These are phyloP conservation scores for Chydorus sphaericus DNA, from an alignment of 2,888 invertebrate genomes.

Conservation along the genomic window DNA sequence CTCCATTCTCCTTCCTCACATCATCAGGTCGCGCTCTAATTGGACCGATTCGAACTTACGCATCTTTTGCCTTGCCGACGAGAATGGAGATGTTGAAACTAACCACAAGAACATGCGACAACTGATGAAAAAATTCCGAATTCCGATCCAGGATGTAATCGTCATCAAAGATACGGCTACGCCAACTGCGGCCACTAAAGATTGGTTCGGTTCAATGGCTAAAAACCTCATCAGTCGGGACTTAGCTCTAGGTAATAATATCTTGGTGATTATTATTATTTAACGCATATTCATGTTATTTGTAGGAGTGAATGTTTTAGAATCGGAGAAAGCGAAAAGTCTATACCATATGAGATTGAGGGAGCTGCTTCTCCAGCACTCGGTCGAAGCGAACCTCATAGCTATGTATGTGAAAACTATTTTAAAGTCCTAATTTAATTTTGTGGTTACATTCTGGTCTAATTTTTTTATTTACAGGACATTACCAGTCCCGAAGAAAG, in stretches of 20 bases:
- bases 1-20: constrained; percentile 20
- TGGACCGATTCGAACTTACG: constrained; percentile 18
- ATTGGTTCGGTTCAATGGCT: constrained; percentile 10
- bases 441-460: constrained; percentile 13
- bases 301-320: no score
- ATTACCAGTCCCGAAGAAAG: constrained; percentile 84
- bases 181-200: constrained; percentile 6
- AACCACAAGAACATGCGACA: constrained; percentile 68
- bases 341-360: constrained; percentile 76
- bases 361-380: constrained; percentile 69
- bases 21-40: constrained; percentile 16
- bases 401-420: constrained; percentile 62
- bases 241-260: no score
- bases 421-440: no score
- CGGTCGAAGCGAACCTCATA: constrained; percentile 63
- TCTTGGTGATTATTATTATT: no score
- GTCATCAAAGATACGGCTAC: constrained; percentile 76
- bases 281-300: no score
- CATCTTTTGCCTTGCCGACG: constrained; percentile 18
- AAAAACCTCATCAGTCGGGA: neutral
- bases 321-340: constrained; percentile 72
- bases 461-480: constrained; percentile 49
- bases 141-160: constrained; percentile 85
- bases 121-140: constrained; percentile 85
- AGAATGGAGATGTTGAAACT: constrained; percentile 15